Base-by-base conservation (phyloP, 2,113 vertebrate genomes). In the Ictidomys tridecemlineatus region DNA sequence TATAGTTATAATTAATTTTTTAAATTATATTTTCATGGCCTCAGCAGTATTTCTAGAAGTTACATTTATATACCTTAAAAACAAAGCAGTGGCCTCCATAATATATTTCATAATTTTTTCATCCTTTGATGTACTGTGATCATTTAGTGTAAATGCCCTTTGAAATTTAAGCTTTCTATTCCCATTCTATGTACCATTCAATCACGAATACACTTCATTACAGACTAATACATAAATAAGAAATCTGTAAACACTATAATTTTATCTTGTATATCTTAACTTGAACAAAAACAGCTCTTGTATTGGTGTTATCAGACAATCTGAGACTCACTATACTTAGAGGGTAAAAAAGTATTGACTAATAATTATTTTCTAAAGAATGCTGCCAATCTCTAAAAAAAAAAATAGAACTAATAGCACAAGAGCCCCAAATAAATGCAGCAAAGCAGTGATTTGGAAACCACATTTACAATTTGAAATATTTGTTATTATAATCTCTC, bases 381-480 rank as follows among this genome's bases (percentile, higher is more conserved):
- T 97, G 93, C 96, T 98, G 93, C 97, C 98, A 98, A 78, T 97
- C 96, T 94, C 97, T 86, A 94, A 88, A 96, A 97, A 93, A n/a
- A 96, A 97, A 95, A 98, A 93, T 97, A 95, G 48, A 95, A 94
- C 89, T 97, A 98, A 98, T 89, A 98, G 78, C 67, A 79, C 34
- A 85, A 89, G 82, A 96, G 26, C 63, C 91, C 67, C 97, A 94
- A 98, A 98, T 96, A 91, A 98, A 97, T 24, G 42, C 67, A 98
- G 93, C 37, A 97, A 98, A 98, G 51, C 96, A 98, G 96, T 96
- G 95, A 97, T 98, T 98, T 98, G 97, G 83, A 98, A 98, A 98
- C 97, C 96, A 96, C 42, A 97, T 89, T 96, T 98, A 61, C 94
- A 79, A 97, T 82, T 97, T 98, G 98, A 95, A 98, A 97, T 96